phyloP scores from a whole-genome alignment of 2,888 invertebrate genomes.

The Tenthredo amoena region DNA sequence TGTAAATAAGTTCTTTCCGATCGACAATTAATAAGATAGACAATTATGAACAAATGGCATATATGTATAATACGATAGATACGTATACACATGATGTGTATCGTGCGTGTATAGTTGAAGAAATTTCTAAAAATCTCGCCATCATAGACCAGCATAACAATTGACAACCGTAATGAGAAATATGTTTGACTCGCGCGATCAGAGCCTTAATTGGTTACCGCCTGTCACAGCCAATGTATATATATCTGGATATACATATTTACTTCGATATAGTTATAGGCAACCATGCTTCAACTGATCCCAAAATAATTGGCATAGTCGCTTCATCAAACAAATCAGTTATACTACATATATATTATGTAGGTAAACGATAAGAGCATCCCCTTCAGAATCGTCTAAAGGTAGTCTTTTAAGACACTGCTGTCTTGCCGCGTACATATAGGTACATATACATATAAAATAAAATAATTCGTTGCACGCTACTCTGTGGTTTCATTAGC shows the following conservation, averaged over 20 bases:
- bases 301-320: constrained; percentile 32
- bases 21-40: background rate
- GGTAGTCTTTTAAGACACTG: constrained; percentile 45
- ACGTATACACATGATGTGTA: background rate
- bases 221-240: constrained; percentile 45
- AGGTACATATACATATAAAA: constrained; percentile 8
- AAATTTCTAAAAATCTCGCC: background rate
- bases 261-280: constrained; percentile 40
- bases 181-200: constrained; percentile 17
- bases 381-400: constrained; percentile 30
- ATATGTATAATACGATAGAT: constrained; percentile 14
- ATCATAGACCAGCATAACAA: background rate
- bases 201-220: constrained; percentile 41
- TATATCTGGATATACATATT: constrained; percentile 38
- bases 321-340: constrained; percentile 27
- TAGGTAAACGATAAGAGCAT: constrained; percentile 31
- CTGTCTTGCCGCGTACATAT: constrained; percentile 24
- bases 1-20: background rate
- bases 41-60: constrained; percentile 21
- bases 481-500: constrained; percentile 55
- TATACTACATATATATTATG: constrained; percentile 14
- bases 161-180: constrained; percentile 31
- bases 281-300: constrained; percentile 37
- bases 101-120: background rate
- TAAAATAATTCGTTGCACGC: constrained; percentile 53